These are phyloP conservation scores for Dynastes hyllus DNA, from an alignment of 2,888 invertebrate genomes.

Conservation along the genomic window DNA sequence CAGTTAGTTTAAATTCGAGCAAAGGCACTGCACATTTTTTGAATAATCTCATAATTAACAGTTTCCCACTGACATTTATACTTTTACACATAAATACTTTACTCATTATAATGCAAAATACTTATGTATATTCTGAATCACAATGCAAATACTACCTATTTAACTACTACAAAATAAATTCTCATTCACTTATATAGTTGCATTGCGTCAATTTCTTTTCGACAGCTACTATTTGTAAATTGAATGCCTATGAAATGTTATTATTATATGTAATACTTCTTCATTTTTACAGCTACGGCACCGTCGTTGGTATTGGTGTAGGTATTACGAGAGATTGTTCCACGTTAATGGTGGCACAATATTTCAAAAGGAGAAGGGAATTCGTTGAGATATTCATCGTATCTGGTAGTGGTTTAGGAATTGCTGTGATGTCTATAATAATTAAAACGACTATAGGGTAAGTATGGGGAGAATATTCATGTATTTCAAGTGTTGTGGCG, in stretches of 20 bases:
- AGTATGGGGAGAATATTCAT: constrained; percentile 55
- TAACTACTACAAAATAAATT: too few relatives aligned
- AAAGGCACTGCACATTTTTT: too few relatives aligned
- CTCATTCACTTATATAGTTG: too few relatives aligned
- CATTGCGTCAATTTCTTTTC: too few relatives aligned
- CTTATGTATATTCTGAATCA: constrained; percentile 10
- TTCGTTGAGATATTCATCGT: constrained; percentile 92
- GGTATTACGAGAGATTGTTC: constrained; percentile 90
- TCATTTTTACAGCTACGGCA: constrained; percentile 85
- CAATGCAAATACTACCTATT: too few relatives aligned
- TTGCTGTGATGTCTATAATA: constrained; percentile 88
- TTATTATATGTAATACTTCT: too few relatives aligned
- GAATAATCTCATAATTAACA: neutral
- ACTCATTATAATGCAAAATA: neutral
- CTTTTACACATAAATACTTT: neutral
- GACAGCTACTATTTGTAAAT: neutral
- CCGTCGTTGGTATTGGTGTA: constrained; percentile 85
- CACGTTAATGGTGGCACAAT: constrained; percentile 92
- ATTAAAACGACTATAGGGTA: constrained; percentile 87
- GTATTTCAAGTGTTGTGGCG: too few relatives aligned
- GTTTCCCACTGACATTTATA: neutral
- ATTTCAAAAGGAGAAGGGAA: constrained; percentile 89
- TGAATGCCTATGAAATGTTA: too few relatives aligned
- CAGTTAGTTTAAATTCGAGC: too few relatives aligned
- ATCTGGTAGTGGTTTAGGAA: constrained; percentile 89